Evolutionary conservation across 2,113 vertebrate genomes (phyloP).

Genomic region (Turnix velox): DNA sequence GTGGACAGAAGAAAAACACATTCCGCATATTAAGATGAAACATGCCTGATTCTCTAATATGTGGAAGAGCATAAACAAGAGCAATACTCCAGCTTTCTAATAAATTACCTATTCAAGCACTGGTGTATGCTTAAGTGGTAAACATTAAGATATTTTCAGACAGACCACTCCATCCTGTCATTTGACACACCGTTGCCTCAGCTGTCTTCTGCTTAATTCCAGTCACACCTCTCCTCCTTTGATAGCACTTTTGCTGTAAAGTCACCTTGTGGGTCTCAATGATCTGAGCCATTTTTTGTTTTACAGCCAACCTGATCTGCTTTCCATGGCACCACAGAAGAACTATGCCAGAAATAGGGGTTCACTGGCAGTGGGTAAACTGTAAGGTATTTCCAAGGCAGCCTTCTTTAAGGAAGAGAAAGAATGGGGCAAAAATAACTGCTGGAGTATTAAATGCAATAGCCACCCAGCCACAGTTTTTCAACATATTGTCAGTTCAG

Average conservation of each 20-base stretch:
- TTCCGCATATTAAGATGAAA: conserved; percentile 7
- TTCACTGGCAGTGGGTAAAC: background rate
- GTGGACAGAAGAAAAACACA: conserved; percentile 15
- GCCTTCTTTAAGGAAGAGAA: background rate
- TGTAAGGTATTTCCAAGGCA: background rate
- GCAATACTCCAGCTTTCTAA: background rate
- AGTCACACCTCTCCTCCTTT: conserved; percentile 59
- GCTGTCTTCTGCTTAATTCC: conserved; percentile 55
- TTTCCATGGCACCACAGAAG: conserved; percentile 13
- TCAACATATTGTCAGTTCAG: conserved; percentile 29
- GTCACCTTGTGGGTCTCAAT: conserved; percentile 62
- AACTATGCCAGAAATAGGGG: conserved; percentile 23
- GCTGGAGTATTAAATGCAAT: conserved; percentile 10
- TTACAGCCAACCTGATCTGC: conserved; percentile 38
- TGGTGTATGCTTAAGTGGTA: conserved; percentile 8
- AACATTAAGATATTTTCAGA: conserved; percentile 28
- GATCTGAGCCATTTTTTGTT: conserved; percentile 34
- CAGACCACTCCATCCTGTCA: background rate
- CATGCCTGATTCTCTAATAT: background rate
- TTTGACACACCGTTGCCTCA: conserved; percentile 16
- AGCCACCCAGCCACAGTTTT: background rate
- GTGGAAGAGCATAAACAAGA: background rate
- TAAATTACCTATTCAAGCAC: background rate
- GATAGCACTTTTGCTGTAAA: conserved; percentile 37
- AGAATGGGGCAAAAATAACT: background rate